Evolutionary conservation across 2,797 vertebrate genomes (phyloP).

Genomic region (Acanthis flammea): DNA sequence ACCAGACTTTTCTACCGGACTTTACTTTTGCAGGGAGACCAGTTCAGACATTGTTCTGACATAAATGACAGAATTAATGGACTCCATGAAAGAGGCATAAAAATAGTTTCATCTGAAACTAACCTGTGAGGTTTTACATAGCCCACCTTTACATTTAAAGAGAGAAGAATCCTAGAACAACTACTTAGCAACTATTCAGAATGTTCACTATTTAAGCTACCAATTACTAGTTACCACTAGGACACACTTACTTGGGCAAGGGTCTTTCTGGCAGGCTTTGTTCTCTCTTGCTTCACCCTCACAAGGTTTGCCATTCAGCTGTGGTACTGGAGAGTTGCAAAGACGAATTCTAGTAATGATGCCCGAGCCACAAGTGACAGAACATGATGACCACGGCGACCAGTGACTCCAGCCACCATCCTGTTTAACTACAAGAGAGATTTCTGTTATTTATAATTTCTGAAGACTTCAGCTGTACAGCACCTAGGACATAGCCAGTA

Average conservation of each 20-base stretch:
- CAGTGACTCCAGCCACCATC: conserved; percentile 98
- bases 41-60: not conserved
- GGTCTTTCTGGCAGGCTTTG: conserved; percentile 84
- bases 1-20: not conserved
- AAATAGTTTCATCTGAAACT: not conserved
- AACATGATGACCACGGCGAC: conserved; percentile 98
- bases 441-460: not conserved
- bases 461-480: not conserved
- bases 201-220: not conserved
- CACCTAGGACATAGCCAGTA: not conserved
- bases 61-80: not conserved
- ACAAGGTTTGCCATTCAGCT: conserved; percentile 92
- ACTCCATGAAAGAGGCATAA: not conserved
- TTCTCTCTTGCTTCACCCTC: conserved; percentile 92
- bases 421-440: conserved; percentile 86
- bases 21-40: not conserved
- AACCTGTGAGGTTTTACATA: not conserved
- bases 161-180: not conserved
- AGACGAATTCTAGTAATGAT: conserved; percentile 95
- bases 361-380: conserved; percentile 92
- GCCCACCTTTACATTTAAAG: not conserved
- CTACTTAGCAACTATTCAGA: not conserved
- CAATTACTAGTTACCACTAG: not conserved
- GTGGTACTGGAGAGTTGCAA: conserved; percentile 97
- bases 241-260: conserved; percentile 89